Evolutionary conservation across 2,113 vertebrate genomes (phyloP).

Genomic region (Ictalurus furcatus): DNA sequence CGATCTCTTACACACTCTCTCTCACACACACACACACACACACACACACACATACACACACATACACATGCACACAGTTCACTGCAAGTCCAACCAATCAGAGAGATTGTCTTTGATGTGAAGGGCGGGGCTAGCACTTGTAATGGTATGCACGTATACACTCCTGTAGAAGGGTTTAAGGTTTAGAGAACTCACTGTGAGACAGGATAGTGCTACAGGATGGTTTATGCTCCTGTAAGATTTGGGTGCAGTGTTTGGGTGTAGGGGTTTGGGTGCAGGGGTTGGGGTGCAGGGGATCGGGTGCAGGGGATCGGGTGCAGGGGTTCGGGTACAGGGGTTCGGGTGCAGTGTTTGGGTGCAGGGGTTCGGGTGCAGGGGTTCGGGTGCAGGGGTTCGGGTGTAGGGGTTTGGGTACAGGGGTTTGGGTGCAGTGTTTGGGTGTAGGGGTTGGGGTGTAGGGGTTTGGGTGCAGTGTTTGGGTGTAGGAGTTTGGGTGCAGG

Average conservation of each 20-base stretch:
- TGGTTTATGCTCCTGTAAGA: neutral
- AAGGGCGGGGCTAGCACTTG: neutral
- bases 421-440: neutral
- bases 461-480: neutral
- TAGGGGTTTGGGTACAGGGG: neutral
- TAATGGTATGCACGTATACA: neutral
- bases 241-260: neutral
- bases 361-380: neutral
- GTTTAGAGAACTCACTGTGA: neutral
- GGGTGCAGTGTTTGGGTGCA: neutral
- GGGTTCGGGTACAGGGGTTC: neutral
- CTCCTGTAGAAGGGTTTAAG: neutral
- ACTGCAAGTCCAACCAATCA: slow-evolving; percentile 8
- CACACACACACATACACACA: neutral
- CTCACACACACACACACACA: neutral
- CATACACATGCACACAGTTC: neutral
- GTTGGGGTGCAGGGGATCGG: too few relatives aligned
- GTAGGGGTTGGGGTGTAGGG: too few relatives aligned
- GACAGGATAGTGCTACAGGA: too few relatives aligned
- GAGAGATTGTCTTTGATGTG: neutral
- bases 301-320: too few relatives aligned
- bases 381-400: neutral
- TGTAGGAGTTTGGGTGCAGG: neutral
- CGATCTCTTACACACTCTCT: neutral
- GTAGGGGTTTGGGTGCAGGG: neutral